Evolutionary conservation across 2,113 vertebrate species (phyloP), one percentile per base, ranked within the genome.

Genomic region (Labeo catla): DNA sequence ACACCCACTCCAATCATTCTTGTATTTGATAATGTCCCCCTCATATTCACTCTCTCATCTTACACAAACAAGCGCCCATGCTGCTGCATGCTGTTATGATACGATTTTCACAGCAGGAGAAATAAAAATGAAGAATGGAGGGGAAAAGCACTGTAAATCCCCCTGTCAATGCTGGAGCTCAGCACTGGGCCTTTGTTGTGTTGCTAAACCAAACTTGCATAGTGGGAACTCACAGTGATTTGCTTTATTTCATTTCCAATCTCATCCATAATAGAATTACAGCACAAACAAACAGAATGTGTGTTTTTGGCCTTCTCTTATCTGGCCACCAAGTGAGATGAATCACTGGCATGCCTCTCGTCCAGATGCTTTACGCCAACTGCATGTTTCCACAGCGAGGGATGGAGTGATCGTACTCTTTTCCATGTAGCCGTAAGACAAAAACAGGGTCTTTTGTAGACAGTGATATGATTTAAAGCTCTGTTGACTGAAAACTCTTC

Each of bases 171-270:
- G 57, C 84, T 72, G 87, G 92, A 92, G 92, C 92, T 88, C 89
- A 84, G 86, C 86, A 91, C 90, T 92, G 93, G 88, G 91, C 89
- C 92, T 92, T 93, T 94, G 92, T 93, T 94, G 89, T 87, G 28
- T 86, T 90, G 90, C 89, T 93, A 92, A 89, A 89, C 91, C 90
- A 86, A 70, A 66, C 88, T 78, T 39, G 50, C 79, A 49, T 86
- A 91, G 86, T 73, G 74, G 84, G 79, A 89, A 87, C 86, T 82
- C 63, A 45, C 91, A 89, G 89, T 81, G 85, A 91, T 91, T 88
- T 78, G 77, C 92, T 90, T 89, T 87, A 92, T 91, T 91, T 89
- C 91, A 84, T 86, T 91, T 88, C 87, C 89, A 90, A 87, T 87
- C 87, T 86, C 80, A 86, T 89, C 89, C 87, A 87, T 91, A 88